These are phyloP conservation scores for Dyspetes luteomarginatus DNA, from an alignment of 2,888 invertebrate genomes.

Conservation along the genomic window DNA sequence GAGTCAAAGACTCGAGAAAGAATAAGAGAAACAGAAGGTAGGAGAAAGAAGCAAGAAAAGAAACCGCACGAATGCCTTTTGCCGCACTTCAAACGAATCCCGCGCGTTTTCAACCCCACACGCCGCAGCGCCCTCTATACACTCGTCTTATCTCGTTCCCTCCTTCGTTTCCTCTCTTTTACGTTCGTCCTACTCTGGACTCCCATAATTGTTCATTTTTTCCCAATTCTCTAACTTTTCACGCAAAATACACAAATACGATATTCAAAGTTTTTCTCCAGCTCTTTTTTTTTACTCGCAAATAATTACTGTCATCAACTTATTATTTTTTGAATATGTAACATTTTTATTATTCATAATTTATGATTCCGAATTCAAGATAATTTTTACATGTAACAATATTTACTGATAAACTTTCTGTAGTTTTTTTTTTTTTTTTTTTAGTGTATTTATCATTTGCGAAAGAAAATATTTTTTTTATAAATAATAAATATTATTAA, in stretches of 20 bases:
- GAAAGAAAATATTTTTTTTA: no score
- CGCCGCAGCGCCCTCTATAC: constrained; percentile 56
- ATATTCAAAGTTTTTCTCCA: no score
- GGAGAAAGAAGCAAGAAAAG: constrained; percentile 19
- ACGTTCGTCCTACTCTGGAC: constrained; percentile 78
- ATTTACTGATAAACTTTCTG: no score
- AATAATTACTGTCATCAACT: no score
- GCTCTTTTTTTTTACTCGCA: neutral
- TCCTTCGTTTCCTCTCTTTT: constrained; percentile 26
- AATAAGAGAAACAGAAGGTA: constrained; percentile 35
- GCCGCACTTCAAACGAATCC: constrained; percentile 81
- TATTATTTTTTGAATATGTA: no score
- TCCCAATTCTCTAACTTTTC: constrained; percentile 51
- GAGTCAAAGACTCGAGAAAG: constrained; percentile 41
- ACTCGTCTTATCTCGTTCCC: constrained; percentile 29
- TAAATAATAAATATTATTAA: neutral
- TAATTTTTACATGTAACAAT: no score
- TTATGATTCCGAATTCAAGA: no score
- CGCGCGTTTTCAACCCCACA: constrained; percentile 76
- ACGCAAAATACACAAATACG: constrained; percentile 13
- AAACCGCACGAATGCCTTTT: constrained; percentile 68
- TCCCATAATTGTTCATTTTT: constrained; percentile 83
- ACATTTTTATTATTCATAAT: no score
- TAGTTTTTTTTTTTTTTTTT: no score
- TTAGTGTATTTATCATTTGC: no score